Evolutionary conservation across 1,140 invertebrate genomes (phyloP).

Genomic region (Cyphomyrmex costatus): DNA sequence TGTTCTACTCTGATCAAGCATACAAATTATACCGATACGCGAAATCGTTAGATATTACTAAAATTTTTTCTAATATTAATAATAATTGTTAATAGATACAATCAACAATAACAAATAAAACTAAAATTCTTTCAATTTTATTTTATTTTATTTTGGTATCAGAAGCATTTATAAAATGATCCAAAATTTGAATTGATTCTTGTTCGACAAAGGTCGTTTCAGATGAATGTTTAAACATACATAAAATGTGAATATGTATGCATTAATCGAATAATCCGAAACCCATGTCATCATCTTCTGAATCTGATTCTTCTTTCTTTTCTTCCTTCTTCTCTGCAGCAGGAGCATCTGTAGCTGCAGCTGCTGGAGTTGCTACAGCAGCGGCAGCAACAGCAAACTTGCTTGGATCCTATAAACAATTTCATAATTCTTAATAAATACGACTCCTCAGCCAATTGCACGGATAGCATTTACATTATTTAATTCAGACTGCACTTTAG

Average conservation of each 20-base stretch:
- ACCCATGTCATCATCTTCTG: slow-evolving; percentile 98
- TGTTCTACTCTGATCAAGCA: too few species aligned
- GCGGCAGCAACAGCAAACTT: slow-evolving; percentile 94
- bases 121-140: neutral
- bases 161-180: slow-evolving; percentile 9
- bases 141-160: slow-evolving; percentile 27
- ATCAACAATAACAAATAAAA: slow-evolving; percentile 3
- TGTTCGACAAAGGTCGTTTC: neutral
- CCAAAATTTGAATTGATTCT: slow-evolving; percentile 46
- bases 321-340: slow-evolving; percentile 90
- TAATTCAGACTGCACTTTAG: slow-evolving; percentile 70
- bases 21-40: too few species aligned
- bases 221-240: neutral
- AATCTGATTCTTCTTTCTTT: slow-evolving; percentile 93
- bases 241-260: neutral
- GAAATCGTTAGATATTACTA: too few species aligned
- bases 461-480: neutral
- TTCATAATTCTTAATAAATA: slow-evolving; percentile 38
- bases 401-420: slow-evolving; percentile 92
- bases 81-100: neutral
- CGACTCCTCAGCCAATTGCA: too few species aligned
- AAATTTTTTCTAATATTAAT: neutral
- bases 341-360: slow-evolving; percentile 88
- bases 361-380: slow-evolving; percentile 88
- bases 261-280: slow-evolving; percentile 98